phyloP scores from a whole-genome alignment of 2,113 vertebrate genomes.

The Formicarius rufipectus region DNA sequence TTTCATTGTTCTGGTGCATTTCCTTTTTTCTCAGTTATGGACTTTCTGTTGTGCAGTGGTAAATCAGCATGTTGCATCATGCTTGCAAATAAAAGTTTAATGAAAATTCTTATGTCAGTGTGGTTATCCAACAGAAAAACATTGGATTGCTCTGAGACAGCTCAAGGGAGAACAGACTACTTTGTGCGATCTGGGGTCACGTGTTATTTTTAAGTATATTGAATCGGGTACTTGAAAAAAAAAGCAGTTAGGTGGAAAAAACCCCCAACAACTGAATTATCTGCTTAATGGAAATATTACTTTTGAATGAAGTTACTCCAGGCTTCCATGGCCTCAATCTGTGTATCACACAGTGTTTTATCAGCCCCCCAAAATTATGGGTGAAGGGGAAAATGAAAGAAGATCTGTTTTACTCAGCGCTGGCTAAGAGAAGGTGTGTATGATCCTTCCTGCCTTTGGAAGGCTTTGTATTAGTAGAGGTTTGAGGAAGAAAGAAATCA shows the following conservation, averaged over 20 bases:
- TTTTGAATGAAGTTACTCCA: neutral
- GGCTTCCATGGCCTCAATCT: neutral
- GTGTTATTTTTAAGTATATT: neutral
- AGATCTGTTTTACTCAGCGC: neutral
- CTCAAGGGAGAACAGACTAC: neutral
- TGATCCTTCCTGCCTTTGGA: neutral
- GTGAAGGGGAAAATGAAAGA: neutral
- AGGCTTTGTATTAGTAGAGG: neutral
- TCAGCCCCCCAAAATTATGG: rapidly evolving
- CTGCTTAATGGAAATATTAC: neutral
- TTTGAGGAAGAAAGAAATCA: neutral
- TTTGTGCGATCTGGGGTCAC: neutral
- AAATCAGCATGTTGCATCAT: neutral
- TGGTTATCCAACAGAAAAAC: neutral
- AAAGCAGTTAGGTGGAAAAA: neutral
- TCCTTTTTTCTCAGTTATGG: neutral
- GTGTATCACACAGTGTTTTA: neutral
- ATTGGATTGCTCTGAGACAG: neutral
- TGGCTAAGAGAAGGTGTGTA: neutral
- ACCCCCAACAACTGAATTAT: rapidly evolving
- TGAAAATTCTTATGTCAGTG: neutral
- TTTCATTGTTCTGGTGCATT: neutral
- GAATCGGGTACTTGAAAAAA: neutral
- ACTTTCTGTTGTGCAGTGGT: neutral
- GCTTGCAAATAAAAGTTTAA: neutral